phyloP scores from a whole-genome alignment of 2,797 vertebrate species.

The Myotis pilosus region DNA sequence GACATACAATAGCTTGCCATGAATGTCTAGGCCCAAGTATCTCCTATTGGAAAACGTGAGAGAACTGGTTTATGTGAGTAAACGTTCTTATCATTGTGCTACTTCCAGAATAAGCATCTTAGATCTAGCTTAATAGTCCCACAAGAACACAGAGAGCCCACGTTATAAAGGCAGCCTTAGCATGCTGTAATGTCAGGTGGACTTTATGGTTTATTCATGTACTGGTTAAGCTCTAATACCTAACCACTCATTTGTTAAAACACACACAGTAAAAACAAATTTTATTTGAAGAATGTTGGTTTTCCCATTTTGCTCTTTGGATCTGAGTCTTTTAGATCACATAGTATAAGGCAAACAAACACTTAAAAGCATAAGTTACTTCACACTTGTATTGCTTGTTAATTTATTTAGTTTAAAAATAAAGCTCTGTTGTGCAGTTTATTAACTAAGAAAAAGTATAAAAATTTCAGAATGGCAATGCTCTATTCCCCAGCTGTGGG shows the following conservation, averaged over 20 bases:
- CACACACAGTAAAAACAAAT: not conserved
- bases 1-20: not conserved
- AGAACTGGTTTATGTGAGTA: not conserved
- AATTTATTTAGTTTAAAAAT: not conserved
- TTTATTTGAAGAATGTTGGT: not conserved
- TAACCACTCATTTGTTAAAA: not conserved
- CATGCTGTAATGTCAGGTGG: not conserved
- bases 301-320: not conserved
- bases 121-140: not conserved
- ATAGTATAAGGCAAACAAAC: not conserved
- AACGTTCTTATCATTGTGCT: not conserved
- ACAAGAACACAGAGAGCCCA: not conserved
- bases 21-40: not conserved
- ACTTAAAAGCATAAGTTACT: not conserved
- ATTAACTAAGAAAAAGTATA: constrained; percentile 18
- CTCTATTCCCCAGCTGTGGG: not conserved
- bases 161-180: not conserved
- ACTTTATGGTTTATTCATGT: not conserved
- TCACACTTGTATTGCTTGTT: not conserved
- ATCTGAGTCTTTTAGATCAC: not conserved
- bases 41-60: not conserved
- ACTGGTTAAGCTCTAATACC: not conserved
- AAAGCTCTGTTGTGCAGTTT: not conserved
- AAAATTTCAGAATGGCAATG: not conserved
- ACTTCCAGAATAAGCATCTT: not conserved